Conservation (phyloP, 2,888 invertebrate genomes). For the Erynnis tages region DNA sequence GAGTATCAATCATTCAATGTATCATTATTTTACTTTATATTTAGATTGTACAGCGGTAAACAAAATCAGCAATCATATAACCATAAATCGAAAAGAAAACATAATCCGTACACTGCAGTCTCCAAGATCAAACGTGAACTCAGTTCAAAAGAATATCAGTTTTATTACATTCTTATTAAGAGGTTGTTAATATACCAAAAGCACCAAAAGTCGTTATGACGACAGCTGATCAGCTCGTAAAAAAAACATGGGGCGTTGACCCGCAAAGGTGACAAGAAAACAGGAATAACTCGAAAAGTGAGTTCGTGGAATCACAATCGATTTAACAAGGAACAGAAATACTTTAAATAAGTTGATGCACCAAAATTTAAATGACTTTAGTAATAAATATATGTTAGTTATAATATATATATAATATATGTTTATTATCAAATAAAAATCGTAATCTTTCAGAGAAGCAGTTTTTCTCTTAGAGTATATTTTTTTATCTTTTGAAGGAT, state of each 20-base stretch:
- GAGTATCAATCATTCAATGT: too few species aligned
- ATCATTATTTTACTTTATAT: not conserved
- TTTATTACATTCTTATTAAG: constrained; percentile 13
- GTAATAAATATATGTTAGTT: too few species aligned
- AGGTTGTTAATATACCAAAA: constrained; percentile 12
- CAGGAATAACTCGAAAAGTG: constrained; percentile 15
- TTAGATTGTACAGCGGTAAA: not conserved
- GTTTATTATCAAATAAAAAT: too few species aligned
- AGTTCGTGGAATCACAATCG: constrained; percentile 6
- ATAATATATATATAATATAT: too few species aligned
- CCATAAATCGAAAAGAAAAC: not conserved
- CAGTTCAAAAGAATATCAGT: constrained; percentile 6
- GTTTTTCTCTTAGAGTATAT: too few species aligned
- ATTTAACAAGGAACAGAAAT: too few species aligned
- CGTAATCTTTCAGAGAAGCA: too few species aligned
- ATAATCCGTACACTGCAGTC: not conserved
- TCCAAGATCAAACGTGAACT: constrained; percentile 9
- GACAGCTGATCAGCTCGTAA: constrained; percentile 14
- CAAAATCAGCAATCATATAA: not conserved
- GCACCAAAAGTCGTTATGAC: constrained; percentile 15
- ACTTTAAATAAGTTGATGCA: too few species aligned
- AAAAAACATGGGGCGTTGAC: constrained; percentile 6
- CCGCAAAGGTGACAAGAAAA: constrained; percentile 17
- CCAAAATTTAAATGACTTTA: too few species aligned
- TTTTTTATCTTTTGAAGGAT: too few species aligned